Base-by-base conservation (phyloP, 2,113 vertebrate species). In the Elephas maximus region DNA sequence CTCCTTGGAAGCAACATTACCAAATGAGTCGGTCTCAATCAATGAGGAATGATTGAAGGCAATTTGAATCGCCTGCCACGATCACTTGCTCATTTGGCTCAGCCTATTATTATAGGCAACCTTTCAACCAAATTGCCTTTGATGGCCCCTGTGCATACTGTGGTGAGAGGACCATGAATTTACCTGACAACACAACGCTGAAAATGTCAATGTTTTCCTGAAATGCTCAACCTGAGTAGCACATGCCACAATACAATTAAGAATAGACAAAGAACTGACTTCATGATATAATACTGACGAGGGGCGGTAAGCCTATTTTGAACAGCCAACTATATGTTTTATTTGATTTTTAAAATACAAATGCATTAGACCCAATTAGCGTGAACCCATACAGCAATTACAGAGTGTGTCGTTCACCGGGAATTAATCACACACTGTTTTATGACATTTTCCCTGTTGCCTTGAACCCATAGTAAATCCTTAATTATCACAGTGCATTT, bases 311-410 rank as follows among this genome's bases (percentile, higher is more conserved):
- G 60, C 8, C 30, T 21, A 21, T 23, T 85, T 37, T 81, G 45
- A 83, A 51, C 15, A 86, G 65, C 5, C 15, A 92, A 73, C 3
- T 24, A 1, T 18, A 37, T 5, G n/a, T 78, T 92, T 62, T 21
- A 88, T 17, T 10, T 91, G n/a, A 24, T 78, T 79, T 89, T 90
- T 48, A n/a, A 73, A 51, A 15, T 33, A 65, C 20, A 95, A 93
- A 45, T 73, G 53, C 24, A 24, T 26, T 11, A 26, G 23, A 77
- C 44, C 65, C 86, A 78, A 28, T 93, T 28, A 83, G n/a, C 48
- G 24, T 57, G 78, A 89, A 87, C 15, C 12, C 28, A 45, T 28
- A 60, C 0, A 78, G 26, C 33, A n/a, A 73, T 48, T 63, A 79
- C 1, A 26, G 53, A 41, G 90, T 30, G 21, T 69, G 15, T 85